Base-by-base conservation (phyloP, 1,140 invertebrate species). In the Oryctes rhinoceros region DNA sequence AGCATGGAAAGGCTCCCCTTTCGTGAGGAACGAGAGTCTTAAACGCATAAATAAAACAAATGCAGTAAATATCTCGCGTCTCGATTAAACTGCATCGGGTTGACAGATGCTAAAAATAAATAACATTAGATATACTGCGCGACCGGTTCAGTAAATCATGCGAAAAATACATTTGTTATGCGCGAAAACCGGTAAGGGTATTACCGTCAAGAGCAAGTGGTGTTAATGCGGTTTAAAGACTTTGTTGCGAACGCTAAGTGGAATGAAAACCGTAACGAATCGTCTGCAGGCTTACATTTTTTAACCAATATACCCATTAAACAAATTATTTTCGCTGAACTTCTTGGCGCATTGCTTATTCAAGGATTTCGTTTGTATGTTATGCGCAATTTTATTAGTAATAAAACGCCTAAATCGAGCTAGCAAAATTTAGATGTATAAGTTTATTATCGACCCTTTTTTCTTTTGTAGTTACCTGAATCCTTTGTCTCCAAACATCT, bases 21-120 rank as follows among this genome's bases (percentile, higher is more conserved):
- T 35, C 65, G 20, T 24, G 65, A 67, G 30, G 30, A 67, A 18
- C 18, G 65, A 30, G 30, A 13, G 65, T 13, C 20, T 35, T 67
- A 67, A 24, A 2, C 20, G 67, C 81, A 79, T 83, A 83, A 83
- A 82, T 82, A 80, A 81, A 59, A 79, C 79, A 81, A 83, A 80
- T 82, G 80, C 81, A 79, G 81, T 83, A 81, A 82, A 82, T 81
- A 77, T 76, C 48, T 82, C 44, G 77, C 44, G 67, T 75, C 81
- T 80, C 79, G 79, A 82, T 82, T 67, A 74, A 80, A 79, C 77
- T 79, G 76, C 76, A 37, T 71, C 71, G 78, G 35, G 30, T 65
- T 79, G 65, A 67, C 20, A 35, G 65, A 67, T 13, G 76, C 80
- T 78, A 81, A 81, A 81, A 81, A 76, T 67, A 67, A 67, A 67